Evolutionary conservation across 1,140 invertebrate genomes (phyloP).

Genomic region (Dufourea novaeangliae): DNA sequence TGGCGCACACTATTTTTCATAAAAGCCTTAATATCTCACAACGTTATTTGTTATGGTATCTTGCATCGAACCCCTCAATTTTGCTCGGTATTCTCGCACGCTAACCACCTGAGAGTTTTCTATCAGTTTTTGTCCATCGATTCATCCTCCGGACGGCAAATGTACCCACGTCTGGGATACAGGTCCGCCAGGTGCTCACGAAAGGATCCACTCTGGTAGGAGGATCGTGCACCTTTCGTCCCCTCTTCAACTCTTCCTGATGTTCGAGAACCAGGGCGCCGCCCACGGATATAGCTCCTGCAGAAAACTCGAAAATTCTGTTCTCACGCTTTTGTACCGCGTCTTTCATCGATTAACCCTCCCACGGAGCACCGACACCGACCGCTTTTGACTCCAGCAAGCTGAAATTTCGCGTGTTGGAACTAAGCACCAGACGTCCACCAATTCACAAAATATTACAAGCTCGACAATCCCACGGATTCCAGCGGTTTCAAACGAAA

Average conservation of each 20-base stretch:
- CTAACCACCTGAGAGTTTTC: not conserved
- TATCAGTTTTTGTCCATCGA: not conserved
- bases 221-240: too few species aligned
- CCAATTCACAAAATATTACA: too few species aligned
- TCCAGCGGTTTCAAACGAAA: too few species aligned
- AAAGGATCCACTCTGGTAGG: too few species aligned
- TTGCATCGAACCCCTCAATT: too few species aligned
- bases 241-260: not conserved
- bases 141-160: not conserved
- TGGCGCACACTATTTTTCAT: too few species aligned
- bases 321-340: not conserved
- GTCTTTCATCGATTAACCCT: not conserved
- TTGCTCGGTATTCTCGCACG: not conserved
- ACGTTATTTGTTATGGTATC: too few species aligned
- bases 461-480: too few species aligned
- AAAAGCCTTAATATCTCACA: too few species aligned
- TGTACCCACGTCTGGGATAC: not conserved
- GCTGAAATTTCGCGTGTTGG: too few species aligned
- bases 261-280: not conserved
- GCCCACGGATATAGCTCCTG: not conserved
- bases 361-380: not conserved
- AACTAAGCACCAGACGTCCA: too few species aligned
- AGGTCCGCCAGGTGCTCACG: not conserved
- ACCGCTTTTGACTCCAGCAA: not conserved
- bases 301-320: not conserved